Conservation (phyloP, 2,888 invertebrate genomes). For the Globia sparganii region DNA sequence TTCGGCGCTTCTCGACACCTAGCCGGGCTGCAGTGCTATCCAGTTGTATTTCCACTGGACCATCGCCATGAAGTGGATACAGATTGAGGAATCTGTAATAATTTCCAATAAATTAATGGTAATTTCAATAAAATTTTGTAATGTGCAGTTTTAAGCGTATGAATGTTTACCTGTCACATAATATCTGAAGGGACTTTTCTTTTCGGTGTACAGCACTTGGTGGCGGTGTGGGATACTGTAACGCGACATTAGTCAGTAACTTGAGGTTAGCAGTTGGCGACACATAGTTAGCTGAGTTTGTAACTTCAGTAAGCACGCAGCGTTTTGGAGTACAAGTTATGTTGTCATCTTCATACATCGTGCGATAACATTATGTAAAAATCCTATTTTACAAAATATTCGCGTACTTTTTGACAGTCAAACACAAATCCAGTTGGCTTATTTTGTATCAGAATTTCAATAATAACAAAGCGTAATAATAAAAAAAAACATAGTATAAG, state of each 20-base stretch:
- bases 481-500: conserved; percentile 33
- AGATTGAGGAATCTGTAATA: conserved; percentile 89
- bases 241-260: conserved; percentile 92
- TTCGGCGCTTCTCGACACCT: conserved; percentile 92
- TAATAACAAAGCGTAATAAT: conserved; percentile 29
- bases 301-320: conserved; percentile 89
- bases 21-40: conserved; percentile 92
- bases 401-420: conserved; percentile 87
- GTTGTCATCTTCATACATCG: conserved; percentile 89
- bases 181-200: conserved; percentile 91
- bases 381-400: conserved; percentile 81
- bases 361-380: conserved; percentile 88
- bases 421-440: conserved; percentile 82
- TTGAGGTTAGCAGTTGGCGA: conserved; percentile 93
- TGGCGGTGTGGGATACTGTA: conserved; percentile 89
- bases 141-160: not conserved
- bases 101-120: conserved; percentile 26
- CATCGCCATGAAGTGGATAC: conserved; percentile 88
- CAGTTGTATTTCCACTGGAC: conserved; percentile 90
- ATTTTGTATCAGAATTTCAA: conserved; percentile 64
- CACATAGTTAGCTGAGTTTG: conserved; percentile 88
- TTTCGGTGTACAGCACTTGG: conserved; percentile 89
- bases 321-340: conserved; percentile 89
- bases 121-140: not conserved
- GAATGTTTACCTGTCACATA: conserved; percentile 90